Evolutionary conservation across 2,113 vertebrate genomes (phyloP), one percentile per base, ranked within the genome.

Genomic region (Nycticebus coucang): DNA sequence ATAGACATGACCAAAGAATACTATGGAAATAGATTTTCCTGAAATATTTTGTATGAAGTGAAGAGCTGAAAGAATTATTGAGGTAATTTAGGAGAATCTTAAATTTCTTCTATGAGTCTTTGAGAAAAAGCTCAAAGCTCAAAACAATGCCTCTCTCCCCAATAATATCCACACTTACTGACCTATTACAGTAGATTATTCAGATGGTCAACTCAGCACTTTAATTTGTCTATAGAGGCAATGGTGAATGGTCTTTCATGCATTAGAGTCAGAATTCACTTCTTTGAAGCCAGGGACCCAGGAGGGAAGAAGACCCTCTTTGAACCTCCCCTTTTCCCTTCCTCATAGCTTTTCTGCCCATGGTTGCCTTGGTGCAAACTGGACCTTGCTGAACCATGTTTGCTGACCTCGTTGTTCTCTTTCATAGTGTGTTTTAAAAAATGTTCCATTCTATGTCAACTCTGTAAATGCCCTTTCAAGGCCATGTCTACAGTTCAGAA

Each of bases 21-120:
- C 66, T 59, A 72, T 80, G 55, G 50, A 83, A 87, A 85, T 64
- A 86, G 28, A 78, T 79, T 86, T 71, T 53, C 64, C 60, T 82
- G 72, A 84, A 83, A 53, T 91, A 96, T 89, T 94, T 91, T 64
- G 28, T 77, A 24, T 71, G 37, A 91, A 93, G 14, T 81, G 50
- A 82, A 80, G 28, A 50, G 75, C 37, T 81, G 79, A 91, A 82
- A 96, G 26, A 86, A 96, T 95, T 87, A 81, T 53, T 68, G 22
- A 85, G 68, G 35, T 74, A 87, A 89, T 84, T 91, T 30, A 53
- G 75, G 77, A 85, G 66, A 74, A 74, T 82, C 50, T 64, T 80
- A 83, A 30, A 71, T 94, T 18, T 83, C 14, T 96, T 89, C 60
- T n/a, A 59, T 89, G 57, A 69, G 26, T 21, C 9, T 92, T 53